Evolutionary conservation across 2,797 vertebrate genomes (phyloP).

Genomic region (Sebastolobus alascanus): DNA sequence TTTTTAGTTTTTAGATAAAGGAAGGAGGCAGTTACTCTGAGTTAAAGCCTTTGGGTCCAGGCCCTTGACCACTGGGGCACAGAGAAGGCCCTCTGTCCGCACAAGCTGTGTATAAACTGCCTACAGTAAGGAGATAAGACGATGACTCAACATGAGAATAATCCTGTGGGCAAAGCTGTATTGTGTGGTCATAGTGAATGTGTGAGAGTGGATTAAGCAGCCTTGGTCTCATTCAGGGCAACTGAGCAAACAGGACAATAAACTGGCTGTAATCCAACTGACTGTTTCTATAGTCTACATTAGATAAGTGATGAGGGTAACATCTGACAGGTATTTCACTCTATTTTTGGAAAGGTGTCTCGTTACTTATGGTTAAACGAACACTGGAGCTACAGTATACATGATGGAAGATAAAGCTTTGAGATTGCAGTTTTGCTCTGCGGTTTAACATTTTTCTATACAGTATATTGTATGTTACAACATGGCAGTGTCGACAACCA

Average conservation of each 20-base stretch:
- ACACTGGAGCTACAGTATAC: not conserved
- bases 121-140: conserved; percentile 58
- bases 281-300: conserved; percentile 25
- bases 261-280: conserved; percentile 59
- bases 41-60: conserved; percentile 18
- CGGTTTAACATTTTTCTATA: not conserved
- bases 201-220: conserved; percentile 72
- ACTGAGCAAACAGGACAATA: conserved; percentile 46
- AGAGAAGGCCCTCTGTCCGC: conserved; percentile 27
- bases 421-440: not conserved
- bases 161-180: conserved; percentile 68
- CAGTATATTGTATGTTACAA: not conserved
- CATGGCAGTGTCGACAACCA: not conserved
- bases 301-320: conserved; percentile 35
- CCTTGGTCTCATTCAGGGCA: conserved; percentile 49
- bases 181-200: conserved; percentile 64
- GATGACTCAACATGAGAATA: conserved; percentile 69
- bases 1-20: not conserved
- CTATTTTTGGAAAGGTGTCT: conserved; percentile 5
- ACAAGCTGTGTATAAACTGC: conserved; percentile 45
- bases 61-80: conserved; percentile 25
- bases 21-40: conserved; percentile 18
- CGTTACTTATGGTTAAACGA: conserved; percentile 5
- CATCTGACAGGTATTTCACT: conserved; percentile 12
- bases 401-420: not conserved